These are phyloP conservation scores for Clarias magur DNA, from an alignment of 2,113 vertebrate species.

Conservation along the genomic window DNA sequence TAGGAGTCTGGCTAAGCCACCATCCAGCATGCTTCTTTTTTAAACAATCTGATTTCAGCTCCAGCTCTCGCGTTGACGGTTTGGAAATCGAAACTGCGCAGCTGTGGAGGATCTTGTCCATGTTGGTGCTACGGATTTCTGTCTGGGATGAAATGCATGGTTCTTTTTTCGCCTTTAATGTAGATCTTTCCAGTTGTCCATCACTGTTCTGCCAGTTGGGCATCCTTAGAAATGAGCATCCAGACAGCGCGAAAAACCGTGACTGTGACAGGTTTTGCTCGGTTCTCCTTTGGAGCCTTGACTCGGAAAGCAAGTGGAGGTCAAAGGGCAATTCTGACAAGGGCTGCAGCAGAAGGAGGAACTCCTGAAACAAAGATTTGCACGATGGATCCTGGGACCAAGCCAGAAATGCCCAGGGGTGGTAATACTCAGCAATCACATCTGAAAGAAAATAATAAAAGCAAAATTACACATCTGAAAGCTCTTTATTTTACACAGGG, in stretches of 20 bases:
- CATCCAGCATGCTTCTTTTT: constrained; percentile 65
- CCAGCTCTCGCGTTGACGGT: constrained; percentile 4
- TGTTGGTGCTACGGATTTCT: background rate
- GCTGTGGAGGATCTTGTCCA: constrained; percentile 4
- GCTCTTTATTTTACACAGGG: background rate
- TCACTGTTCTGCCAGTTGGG: background rate
- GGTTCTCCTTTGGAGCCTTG: constrained; percentile 75
- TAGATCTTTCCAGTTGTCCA: background rate
- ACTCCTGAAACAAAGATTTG: constrained; percentile 85
- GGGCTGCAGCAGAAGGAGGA: constrained; percentile 89
- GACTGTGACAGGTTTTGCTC: background rate
- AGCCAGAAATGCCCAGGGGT: constrained; percentile 88
- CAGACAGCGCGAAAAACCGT: constrained; percentile 3
- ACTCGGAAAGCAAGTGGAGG: constrained; percentile 88
- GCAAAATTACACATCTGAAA: background rate
- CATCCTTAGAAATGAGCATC: constrained; percentile 29
- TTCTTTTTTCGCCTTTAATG: background rate
- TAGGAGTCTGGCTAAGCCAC: constrained; percentile 62
- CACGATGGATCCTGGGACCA: constrained; percentile 77
- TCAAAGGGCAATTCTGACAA: constrained; percentile 91
- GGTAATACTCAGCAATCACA: constrained; percentile 84
- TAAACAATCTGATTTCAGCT: constrained; percentile 44
- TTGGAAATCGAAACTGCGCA: constrained; percentile 16
- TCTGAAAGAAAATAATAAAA: constrained; percentile 67
- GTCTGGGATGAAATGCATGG: background rate